phyloP scores from a whole-genome alignment of 2,888 invertebrate species.

The Gymnoscelis rufifasciata region DNA sequence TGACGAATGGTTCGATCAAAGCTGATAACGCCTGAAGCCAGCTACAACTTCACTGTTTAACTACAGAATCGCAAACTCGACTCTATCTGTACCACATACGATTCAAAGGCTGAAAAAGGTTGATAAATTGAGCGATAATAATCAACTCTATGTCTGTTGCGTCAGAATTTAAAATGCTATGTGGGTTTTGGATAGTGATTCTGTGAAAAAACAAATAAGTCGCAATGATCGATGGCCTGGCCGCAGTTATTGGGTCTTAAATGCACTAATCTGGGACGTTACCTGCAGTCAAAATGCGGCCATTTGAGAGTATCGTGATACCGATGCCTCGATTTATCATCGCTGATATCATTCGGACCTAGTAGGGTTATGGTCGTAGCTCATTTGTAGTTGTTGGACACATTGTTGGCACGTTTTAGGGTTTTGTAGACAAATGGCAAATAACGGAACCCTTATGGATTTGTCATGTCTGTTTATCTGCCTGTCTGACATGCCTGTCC shows the following conservation, averaged over 20 bases:
- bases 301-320: conserved; percentile 22
- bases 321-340: conserved; percentile 49
- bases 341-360: conserved; percentile 5
- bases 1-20: conserved; percentile 74
- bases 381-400: too few species aligned
- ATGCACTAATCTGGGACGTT: conserved; percentile 59
- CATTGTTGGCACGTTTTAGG: too few species aligned
- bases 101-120: neutral
- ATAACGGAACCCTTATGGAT: too few species aligned
- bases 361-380: too few species aligned
- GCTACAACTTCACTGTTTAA: conserved; percentile 36
- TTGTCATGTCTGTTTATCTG: too few species aligned
- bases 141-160: neutral
- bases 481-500: too few species aligned
- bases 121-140: neutral
- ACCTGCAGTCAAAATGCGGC: conserved; percentile 44
- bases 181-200: conserved; percentile 34
- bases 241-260: conserved; percentile 66
- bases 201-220: conserved; percentile 75
- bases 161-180: neutral
- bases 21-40: conserved; percentile 45
- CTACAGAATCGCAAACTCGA: neutral
- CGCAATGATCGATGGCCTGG: conserved; percentile 74
- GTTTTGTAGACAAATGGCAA: too few species aligned
- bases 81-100: neutral